Percentiles rank a stretch among this genome's conserved stretches.
Conservation (phyloP, 2,797 vertebrate genomes). For the Ciconia nigra region DNA sequence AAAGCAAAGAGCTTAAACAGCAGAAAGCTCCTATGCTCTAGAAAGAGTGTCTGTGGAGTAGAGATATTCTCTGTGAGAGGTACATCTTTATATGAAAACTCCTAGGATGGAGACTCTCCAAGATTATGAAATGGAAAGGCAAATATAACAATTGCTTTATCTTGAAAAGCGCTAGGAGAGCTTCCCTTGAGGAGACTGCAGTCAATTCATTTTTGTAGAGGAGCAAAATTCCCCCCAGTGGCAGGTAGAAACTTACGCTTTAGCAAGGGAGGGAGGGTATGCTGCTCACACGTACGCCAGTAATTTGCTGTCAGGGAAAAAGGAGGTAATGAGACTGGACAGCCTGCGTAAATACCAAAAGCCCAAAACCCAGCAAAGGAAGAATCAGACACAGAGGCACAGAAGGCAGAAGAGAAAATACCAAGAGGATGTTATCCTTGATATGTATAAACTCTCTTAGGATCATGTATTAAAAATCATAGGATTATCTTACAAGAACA, state of each 20-base stretch:
- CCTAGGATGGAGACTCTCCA: background rate
- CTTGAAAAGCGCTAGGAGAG: background rate
- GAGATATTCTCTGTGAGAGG: background rate
- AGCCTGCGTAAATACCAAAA: conserved; percentile 24
- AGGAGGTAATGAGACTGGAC: conserved; percentile 17
- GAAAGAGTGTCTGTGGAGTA: background rate
- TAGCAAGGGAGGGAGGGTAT: background rate
- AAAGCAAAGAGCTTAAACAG: background rate
- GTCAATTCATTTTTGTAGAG: conserved; percentile 18
- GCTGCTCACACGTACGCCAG: background rate
- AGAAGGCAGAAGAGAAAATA: conserved; percentile 3
- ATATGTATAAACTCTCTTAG: background rate
- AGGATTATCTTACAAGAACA: background rate
- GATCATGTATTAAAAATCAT: background rate
- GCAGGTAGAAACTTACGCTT: background rate
- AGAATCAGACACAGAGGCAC: background rate
- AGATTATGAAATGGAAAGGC: conserved; percentile 32
- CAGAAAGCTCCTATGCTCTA: background rate
- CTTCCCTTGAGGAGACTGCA: background rate
- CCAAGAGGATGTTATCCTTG: background rate
- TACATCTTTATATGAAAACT: background rate
- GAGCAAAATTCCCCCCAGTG: background rate
- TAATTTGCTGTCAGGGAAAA: background rate
- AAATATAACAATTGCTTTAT: background rate
- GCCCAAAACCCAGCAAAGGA: background rate